These are phyloP conservation scores for Athene noctua DNA, from an alignment of 2,113 vertebrate genomes.

Conservation along the genomic window DNA sequence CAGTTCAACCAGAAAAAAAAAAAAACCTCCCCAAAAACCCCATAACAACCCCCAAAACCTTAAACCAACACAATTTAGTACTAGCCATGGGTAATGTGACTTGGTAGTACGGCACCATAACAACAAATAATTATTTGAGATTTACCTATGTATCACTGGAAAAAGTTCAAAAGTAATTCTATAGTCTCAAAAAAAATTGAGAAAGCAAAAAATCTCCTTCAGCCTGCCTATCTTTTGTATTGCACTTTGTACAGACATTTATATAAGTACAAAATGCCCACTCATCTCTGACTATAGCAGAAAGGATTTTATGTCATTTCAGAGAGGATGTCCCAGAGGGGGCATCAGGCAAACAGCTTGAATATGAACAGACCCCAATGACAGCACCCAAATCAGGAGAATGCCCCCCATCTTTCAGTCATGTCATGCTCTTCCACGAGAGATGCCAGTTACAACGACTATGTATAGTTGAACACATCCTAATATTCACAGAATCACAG, in stretches of 20 bases:
- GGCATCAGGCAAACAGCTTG: background rate
- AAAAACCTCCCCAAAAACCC: background rate
- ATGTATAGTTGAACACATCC: rapidly evolving
- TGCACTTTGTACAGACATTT: background rate
- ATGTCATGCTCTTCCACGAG: background rate
- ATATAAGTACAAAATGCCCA: background rate
- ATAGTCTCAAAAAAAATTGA: background rate
- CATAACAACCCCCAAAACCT: background rate
- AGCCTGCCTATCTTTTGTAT: background rate
- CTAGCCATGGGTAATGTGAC: rapidly evolving
- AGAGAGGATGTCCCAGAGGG: background rate
- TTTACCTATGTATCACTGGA: background rate
- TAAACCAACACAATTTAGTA: background rate
- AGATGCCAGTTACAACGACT: background rate
- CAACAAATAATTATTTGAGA: background rate
- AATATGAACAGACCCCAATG: background rate
- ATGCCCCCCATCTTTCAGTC: background rate
- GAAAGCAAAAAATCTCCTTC: rapidly evolving
- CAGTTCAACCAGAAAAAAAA: background rate
- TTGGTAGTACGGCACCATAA: background rate
- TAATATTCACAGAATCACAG: background rate
- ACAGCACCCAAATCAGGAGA: background rate
- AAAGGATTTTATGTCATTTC: background rate
- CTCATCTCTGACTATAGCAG: background rate
- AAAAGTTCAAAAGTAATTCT: background rate